Percentiles rank a stretch among this genome's conserved stretches.
Conservation (phyloP, 2,113 vertebrate species). For the Axis porcinus region DNA sequence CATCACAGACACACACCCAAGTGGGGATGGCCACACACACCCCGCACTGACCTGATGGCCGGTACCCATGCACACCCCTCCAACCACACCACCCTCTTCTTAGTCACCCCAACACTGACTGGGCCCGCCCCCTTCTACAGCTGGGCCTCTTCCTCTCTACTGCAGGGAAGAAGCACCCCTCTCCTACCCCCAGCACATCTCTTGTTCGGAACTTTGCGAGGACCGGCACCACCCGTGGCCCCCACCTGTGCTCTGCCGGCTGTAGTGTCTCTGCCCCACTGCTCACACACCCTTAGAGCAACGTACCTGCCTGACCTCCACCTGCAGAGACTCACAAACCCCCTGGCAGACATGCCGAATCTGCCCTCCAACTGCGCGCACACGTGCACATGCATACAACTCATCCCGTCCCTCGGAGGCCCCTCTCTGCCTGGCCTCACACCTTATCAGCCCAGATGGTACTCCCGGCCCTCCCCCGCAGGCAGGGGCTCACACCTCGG, state of each 20-base stretch:
- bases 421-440: neutral
- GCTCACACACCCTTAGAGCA: neutral
- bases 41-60: neutral
- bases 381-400: neutral
- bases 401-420: neutral
- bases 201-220: neutral
- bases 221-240: neutral
- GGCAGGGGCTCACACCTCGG: conserved; percentile 51
- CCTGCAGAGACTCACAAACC: neutral
- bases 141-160: neutral
- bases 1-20: neutral
- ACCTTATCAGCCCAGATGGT: conserved; percentile 43
- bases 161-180: neutral
- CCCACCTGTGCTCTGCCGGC: neutral
- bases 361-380: neutral
- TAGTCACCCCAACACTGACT: neutral
- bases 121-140: neutral
- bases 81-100: neutral
- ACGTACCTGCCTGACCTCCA: neutral
- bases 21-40: neutral
- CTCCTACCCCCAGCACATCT: neutral
- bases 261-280: neutral
- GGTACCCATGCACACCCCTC: neutral
- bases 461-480: neutral
- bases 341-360: neutral